Conservation (phyloP, 2,113 vertebrate species). For the Choloepus hoffmanni region DNA sequence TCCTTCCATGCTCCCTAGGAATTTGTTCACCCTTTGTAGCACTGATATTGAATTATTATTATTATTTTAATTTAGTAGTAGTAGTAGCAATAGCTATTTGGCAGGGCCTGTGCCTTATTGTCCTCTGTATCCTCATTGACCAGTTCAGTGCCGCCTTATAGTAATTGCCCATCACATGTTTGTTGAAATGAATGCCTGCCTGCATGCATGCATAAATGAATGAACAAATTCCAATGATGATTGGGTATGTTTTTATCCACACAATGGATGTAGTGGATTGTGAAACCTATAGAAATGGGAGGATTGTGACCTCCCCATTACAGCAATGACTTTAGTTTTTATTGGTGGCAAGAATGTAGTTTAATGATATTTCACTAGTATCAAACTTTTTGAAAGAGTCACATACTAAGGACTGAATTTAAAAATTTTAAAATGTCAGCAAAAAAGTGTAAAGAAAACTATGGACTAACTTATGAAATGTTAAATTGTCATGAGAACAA, state of each 20-base stretch:
- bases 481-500: conserved; percentile 12
- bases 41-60: background rate
- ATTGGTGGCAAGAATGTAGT: background rate
- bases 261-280: background rate
- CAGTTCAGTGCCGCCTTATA: background rate
- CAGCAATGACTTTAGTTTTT: background rate
- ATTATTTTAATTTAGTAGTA: background rate
- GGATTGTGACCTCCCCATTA: background rate
- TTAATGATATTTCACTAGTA: background rate
- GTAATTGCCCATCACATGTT: background rate
- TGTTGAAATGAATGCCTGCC: conserved; percentile 14
- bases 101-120: background rate
- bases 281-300: background rate
- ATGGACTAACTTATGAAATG: background rate
- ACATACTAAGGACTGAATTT: background rate
- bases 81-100: background rate
- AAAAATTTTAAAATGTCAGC: conserved; percentile 63
- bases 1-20: background rate
- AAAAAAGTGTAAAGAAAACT: background rate
- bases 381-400: conserved; percentile 38
- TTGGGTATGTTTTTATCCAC: background rate
- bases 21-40: background rate
- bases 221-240: background rate
- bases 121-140: background rate
- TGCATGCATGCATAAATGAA: background rate